phyloP scores from a whole-genome alignment of 2,797 vertebrate species.

The Chloroceryle amazona region DNA sequence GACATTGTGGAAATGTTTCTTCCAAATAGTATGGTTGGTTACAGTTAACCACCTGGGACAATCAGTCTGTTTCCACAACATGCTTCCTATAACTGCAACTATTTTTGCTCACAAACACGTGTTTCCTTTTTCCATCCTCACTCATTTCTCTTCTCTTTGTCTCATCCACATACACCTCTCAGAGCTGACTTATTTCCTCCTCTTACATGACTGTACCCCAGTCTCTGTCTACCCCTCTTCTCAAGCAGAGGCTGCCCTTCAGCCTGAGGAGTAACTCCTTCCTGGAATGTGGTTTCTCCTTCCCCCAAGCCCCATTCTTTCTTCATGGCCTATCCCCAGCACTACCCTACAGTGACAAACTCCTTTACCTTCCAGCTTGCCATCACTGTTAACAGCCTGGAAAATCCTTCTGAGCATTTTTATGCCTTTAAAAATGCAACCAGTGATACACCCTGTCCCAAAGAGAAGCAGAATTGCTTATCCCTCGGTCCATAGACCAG shows the following conservation, averaged over 20 bases:
- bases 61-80: conserved; percentile 44
- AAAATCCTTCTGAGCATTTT: neutral
- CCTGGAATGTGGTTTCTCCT: neutral
- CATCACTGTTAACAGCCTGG: neutral
- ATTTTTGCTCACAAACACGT: conserved; percentile 51
- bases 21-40: neutral
- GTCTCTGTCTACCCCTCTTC: neutral
- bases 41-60: conserved; percentile 59
- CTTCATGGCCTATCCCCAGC: neutral
- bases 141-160: neutral
- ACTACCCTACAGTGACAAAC: neutral
- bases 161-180: neutral
- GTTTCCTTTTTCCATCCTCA: conserved; percentile 63
- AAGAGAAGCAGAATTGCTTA: neutral
- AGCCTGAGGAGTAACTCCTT: neutral
- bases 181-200: neutral
- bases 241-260: neutral
- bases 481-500: neutral
- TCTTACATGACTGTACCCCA: neutral
- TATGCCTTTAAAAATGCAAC: neutral
- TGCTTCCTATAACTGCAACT: conserved; percentile 32
- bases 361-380: neutral
- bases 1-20: neutral
- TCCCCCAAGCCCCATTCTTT: neutral
- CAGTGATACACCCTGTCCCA: neutral